These are phyloP conservation scores for Rhynchotus rufescens DNA, from an alignment of 2,797 vertebrate genomes.

Conservation along the genomic window DNA sequence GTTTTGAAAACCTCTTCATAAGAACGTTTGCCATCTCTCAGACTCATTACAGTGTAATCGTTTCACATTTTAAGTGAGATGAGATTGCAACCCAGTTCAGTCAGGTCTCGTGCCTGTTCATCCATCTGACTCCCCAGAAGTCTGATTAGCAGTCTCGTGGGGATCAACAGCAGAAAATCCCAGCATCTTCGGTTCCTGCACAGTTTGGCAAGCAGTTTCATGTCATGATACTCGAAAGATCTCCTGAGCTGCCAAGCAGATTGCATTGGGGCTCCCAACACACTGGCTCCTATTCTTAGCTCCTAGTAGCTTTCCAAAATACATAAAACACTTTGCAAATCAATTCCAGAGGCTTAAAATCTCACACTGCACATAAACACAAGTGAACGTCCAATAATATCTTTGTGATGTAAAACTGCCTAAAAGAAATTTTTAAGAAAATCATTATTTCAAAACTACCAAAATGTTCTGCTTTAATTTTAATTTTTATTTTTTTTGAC, in stretches of 20 bases:
- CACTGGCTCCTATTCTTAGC: background rate
- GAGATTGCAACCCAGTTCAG: slow-evolving; percentile 28
- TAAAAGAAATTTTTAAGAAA: background rate
- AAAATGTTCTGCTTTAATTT: background rate
- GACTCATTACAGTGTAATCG: background rate
- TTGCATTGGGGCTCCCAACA: background rate
- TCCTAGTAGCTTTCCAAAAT: background rate
- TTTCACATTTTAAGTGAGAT: slow-evolving; percentile 36
- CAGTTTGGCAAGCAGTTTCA: background rate
- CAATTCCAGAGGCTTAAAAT: background rate
- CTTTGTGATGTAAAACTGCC: background rate
- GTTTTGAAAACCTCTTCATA: slow-evolving; percentile 44
- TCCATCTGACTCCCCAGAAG: slow-evolving; percentile 7
- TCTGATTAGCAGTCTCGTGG: background rate
- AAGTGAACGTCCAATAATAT: background rate
- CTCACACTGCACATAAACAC: background rate
- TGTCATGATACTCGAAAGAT: background rate
- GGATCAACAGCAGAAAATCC: background rate
- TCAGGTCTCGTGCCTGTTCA: background rate
- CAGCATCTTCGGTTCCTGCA: background rate
- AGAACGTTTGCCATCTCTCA: background rate
- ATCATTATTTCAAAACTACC: background rate
- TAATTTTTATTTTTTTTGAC: background rate
- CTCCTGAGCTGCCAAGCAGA: background rate
- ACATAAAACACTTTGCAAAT: background rate